Percentiles rank a stretch among this genome's conserved stretches.
Conservation (phyloP, 2,888 invertebrate genomes). For the Volucella bombylans region DNA sequence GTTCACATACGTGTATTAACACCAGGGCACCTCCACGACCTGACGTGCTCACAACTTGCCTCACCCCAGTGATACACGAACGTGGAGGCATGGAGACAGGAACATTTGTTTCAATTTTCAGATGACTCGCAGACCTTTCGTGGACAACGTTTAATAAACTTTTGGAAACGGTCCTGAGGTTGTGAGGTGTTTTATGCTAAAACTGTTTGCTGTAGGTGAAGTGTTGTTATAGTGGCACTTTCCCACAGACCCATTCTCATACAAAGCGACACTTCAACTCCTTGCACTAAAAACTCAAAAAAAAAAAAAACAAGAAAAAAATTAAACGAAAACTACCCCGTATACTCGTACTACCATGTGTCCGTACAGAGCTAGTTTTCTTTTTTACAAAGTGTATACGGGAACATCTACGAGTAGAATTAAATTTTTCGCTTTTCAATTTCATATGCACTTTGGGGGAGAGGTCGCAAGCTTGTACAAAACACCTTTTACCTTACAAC, state of each 20-base stretch:
- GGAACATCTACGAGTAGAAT: conserved; percentile 15
- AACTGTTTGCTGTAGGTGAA: conserved; percentile 60
- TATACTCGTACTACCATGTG: not conserved
- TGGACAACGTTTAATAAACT: conserved; percentile 73
- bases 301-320: not conserved
- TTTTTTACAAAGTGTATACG: conserved; percentile 19
- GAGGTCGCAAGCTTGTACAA: not conserved
- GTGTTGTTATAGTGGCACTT: conserved; percentile 53
- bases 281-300: not conserved
- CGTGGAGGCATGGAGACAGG: conserved; percentile 18
- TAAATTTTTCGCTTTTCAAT: conserved; percentile 59
- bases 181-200: conserved; percentile 69
- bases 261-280: conserved; percentile 21
- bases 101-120: conserved; percentile 65
- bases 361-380: not conserved
- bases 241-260: conserved; percentile 35
- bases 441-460: conserved; percentile 50
- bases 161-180: conserved; percentile 61
- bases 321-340: conserved; percentile 32
- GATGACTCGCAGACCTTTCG: conserved; percentile 61
- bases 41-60: not conserved
- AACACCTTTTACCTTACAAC: conserved; percentile 47
- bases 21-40: conserved; percentile 19
- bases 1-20: conserved; percentile 52
- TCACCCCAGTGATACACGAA: not conserved